A percentile compares a stretch with the other conserved stretches of the same genome.
Conservation (phyloP, 2,888 invertebrate genomes). For the Diarsia dahlii region DNA sequence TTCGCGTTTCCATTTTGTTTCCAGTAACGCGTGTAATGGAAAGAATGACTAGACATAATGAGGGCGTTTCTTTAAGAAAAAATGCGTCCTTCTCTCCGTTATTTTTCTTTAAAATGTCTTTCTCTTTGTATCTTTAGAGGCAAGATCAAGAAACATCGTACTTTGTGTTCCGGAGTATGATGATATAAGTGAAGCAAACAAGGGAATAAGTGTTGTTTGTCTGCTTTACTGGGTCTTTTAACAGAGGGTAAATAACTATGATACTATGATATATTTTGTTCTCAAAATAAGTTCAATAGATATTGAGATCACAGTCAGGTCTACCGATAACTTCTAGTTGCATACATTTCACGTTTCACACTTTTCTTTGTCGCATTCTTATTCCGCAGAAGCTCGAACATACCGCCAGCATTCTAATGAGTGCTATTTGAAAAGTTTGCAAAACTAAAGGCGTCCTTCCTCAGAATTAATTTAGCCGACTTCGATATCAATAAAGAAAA, state of each 20-base stretch:
- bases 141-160: slow-evolving; percentile 23
- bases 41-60: slow-evolving; percentile 75
- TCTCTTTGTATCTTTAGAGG: slow-evolving; percentile 33
- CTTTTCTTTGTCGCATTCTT: slow-evolving; percentile 45
- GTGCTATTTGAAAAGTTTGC: slow-evolving; percentile 58
- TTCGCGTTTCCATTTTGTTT: slow-evolving; percentile 74
- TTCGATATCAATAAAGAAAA: slow-evolving; percentile 53
- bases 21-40: slow-evolving; percentile 76
- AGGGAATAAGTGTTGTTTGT: slow-evolving; percentile 9
- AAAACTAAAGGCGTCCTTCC: slow-evolving; percentile 46
- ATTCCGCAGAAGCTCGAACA: slow-evolving; percentile 50
- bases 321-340: slow-evolving; percentile 1
- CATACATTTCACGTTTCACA: slow-evolving; percentile 35
- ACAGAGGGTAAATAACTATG: background rate
- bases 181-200: slow-evolving; percentile 20
- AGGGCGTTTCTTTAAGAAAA: slow-evolving; percentile 33
- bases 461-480: slow-evolving; percentile 54
- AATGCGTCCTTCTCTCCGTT: slow-evolving; percentile 57
- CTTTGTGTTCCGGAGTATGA: slow-evolving; percentile 27
- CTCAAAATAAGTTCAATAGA: slow-evolving; percentile 6
- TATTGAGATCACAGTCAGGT: slow-evolving; percentile 20
- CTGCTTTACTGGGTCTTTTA: background rate
- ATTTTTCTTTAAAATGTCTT: slow-evolving; percentile 43
- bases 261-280: background rate
- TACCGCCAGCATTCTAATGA: slow-evolving; percentile 62